Conservation (phyloP, 2,797 vertebrate species). For the Acropternis orthonyx region DNA sequence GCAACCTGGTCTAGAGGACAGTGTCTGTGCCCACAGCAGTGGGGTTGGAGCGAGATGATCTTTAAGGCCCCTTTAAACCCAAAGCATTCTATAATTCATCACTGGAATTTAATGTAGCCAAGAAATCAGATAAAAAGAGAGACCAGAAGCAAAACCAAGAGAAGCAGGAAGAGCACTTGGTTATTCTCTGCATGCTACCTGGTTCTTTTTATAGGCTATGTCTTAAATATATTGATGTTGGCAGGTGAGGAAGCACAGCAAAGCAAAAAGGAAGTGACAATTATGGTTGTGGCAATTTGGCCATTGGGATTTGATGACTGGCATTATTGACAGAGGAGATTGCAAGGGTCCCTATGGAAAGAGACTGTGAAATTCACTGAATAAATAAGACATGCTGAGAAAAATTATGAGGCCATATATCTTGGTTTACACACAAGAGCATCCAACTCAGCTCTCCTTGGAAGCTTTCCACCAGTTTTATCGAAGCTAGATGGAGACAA, state of each 20-base stretch:
- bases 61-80: background rate
- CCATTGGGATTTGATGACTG: conserved; percentile 35
- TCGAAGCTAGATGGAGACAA: background rate
- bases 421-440: conserved; percentile 22
- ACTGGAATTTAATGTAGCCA: background rate
- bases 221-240: conserved; percentile 49
- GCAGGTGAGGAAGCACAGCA: conserved; percentile 16
- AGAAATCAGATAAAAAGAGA: background rate
- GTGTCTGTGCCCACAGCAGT: too few species aligned
- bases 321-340: conserved; percentile 46
- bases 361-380: conserved; percentile 17
- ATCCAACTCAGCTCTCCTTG: background rate
- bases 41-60: background rate
- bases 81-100: background rate
- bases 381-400: conserved; percentile 46
- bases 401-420: conserved; percentile 56
- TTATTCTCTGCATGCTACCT: background rate
- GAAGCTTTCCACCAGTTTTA: conserved; percentile 6
- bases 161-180: background rate
- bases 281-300: conserved; percentile 25
- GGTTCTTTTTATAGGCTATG: background rate
- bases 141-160: background rate
- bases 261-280: conserved; percentile 41
- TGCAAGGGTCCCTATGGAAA: background rate
- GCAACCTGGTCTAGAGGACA: background rate